Base-by-base conservation (phyloP, 2,888 invertebrate genomes). In the Archips crataeganus region DNA sequence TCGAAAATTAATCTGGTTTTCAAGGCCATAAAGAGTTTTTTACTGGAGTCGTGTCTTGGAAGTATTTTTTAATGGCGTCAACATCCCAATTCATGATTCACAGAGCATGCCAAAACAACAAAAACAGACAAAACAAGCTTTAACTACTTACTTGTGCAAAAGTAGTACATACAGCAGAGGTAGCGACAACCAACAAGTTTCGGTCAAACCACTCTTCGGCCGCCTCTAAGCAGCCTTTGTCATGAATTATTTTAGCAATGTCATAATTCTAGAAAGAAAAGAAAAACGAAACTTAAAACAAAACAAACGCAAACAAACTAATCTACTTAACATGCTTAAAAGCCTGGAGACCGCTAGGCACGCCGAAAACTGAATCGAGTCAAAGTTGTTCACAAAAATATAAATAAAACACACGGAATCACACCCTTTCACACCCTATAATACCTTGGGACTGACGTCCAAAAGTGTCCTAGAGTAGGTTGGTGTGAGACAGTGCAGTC, bases 171-270 rank as follows among this genome's bases (percentile, higher is more conserved):
- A 99, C 97, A 86, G 97, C 97, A 79, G 97, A 96, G 70, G 98
- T 97, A 77, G 98, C 98, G 87, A 99, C 98, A 85, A 97, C 96
- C 90, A 99, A 97, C 85, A 99, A 96, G 95, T 99, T 99, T 88
- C 96, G 96, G 92, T 99, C 98, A 85, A 99, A 96, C 99, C 99
- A 99, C 88, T 98, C 98, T 90, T 99, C 98, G 60, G 98, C 98
- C 73, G 98, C 97, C 86, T 98, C 97, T 85, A 99, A 95, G 93
- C 99, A 99, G 87, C 99, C 99, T 88, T 97, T 98, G 90, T 98
- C 98, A 95, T 98, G 97, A 92, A 97, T 97, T 88, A 97, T 97
- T 95, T 97, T 97, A 87, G 97, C 95, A 87, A 96, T 96, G 92
- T 98, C 98, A 94, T 94, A 96, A 90, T 92, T 97, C 98, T 98